Base-by-base conservation (phyloP, 2,797 vertebrate species). In the Lepidocolaptes lacrymiger region DNA sequence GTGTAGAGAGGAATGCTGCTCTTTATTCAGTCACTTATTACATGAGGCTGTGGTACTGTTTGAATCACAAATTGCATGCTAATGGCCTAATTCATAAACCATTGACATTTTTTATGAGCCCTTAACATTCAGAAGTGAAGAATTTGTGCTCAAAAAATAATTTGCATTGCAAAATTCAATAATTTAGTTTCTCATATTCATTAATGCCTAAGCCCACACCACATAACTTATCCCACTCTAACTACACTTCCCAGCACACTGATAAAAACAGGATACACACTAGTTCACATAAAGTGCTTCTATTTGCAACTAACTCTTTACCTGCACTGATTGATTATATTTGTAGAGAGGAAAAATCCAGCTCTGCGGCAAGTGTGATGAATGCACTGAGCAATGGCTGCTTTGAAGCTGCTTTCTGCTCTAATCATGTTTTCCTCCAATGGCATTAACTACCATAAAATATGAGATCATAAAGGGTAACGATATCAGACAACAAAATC, bases 141-240 rank as follows among this genome's bases (percentile, higher is more conserved):
- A 98, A 98, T 98, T 98, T 97, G 97, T 97, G 96, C 97, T 98
- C 97, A 96, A 98, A 98, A 97, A 97, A 97, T 96, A 97, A 98
- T 98, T 98, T 98, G 98, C 98, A 98, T 98, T 98, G 97, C 98
- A 98, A 98, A 98, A 97, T 95, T 95, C 96, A 97, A 97, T 98
- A 98, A 98, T 98, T 98, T 98, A 97, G 97, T 97, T 98, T 97
- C 97, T 97, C 97, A 95, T 98, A 98, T 98, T 98, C 98, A 97
- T 98, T 98, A 98, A 97, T 96, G 97, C 97, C 96, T 96, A 96
- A 97, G 97, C 97, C 97, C 93, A 97, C 97, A 98, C 94, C 96
- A 97, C 97, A 98, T 98, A 98, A 98, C 95, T 98, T 98, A 98
- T 93, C 95, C 95, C 82, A 80, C 83, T 97, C 93, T 93, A 97